Evolutionary conservation across 2,888 invertebrate genomes (phyloP), one percentile per base, ranked within the genome.

Genomic region (Pharmacophagus antenor): DNA sequence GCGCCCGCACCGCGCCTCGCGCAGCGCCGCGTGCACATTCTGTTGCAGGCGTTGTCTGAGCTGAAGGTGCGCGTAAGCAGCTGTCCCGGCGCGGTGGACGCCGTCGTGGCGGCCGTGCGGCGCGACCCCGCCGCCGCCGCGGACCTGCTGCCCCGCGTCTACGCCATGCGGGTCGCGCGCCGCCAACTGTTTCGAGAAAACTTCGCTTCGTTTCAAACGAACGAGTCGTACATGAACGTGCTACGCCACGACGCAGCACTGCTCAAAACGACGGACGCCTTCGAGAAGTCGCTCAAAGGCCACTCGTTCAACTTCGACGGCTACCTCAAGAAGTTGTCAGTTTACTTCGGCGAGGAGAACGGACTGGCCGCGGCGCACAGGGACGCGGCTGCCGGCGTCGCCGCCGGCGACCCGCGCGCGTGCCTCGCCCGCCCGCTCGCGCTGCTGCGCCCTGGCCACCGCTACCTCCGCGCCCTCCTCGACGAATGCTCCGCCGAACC

Each of bases 141-240:
- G 15, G 31, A 57, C 10, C 54, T 85, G 20, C 61, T 85, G 2
- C 22, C 54, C 2, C 69, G 71, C 5, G 54, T 86, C 2, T 85
- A 70, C 53, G 25, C 74, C 0, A 63, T 67, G 1, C 72, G 70
- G 37, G 63, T 80, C 8, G 82, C 74, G 5, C 79, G 86, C 8
- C 76, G 74, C 46, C 67, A 73, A 53, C 65, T 87, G 2, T 69
- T 80, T 22, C 61, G 58, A 3, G 71, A 74, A 48, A 77, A 77
- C n/a, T 78, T 83, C 51, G 61, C 64, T 4, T 60, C 81, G 0
- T 67, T 69, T 0, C 71, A 73, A 46, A 73, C 73, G n/a, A 72
- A 79, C 44, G 76, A 67, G 1, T 79, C 84, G 0, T 81, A 79
- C 44, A 1, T 80, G 0, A 87, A 87, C 61, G 82, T 73, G 0